Evolutionary conservation across 1,140 invertebrate species (phyloP).

Genomic region (Drosophila dunni): DNA sequence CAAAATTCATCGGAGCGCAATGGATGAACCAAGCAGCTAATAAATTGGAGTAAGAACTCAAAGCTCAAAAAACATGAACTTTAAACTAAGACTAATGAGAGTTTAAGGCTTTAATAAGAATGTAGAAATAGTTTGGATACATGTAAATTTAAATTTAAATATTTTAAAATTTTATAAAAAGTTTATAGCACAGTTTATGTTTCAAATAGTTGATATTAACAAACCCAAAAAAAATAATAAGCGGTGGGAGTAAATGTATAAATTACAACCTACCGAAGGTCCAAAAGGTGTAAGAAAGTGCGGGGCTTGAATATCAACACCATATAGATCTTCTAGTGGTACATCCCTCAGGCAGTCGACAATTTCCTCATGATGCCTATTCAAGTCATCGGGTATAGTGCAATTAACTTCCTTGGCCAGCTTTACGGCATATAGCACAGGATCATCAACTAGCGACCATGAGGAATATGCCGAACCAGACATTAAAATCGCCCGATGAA

Average conservation of each 20-base stretch:
- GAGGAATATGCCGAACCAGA: slow-evolving; percentile 96
- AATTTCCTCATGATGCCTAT: slow-evolving; percentile 91
- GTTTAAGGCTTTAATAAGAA: too few species aligned
- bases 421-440: slow-evolving; percentile 92
- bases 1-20: slow-evolving; percentile 63
- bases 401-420: slow-evolving; percentile 95
- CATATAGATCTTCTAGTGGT: slow-evolving; percentile 91
- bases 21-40: slow-evolving; percentile 36
- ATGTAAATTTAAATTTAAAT: too few species aligned
- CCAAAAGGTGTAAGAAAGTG: slow-evolving; percentile 87
- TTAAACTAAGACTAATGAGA: too few species aligned
- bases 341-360: slow-evolving; percentile 92
- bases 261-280: slow-evolving; percentile 66
- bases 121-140: too few species aligned
- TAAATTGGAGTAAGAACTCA: slow-evolving; percentile 16
- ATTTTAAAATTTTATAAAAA: too few species aligned
- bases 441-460: slow-evolving; percentile 97
- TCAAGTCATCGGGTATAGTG: slow-evolving; percentile 90
- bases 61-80: too few species aligned
- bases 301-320: slow-evolving; percentile 91
- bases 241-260: background rate
- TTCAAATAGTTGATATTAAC: too few species aligned
- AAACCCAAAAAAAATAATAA: too few species aligned
- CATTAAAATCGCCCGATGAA: slow-evolving; percentile 95
- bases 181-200: too few species aligned